These are phyloP conservation scores for Spinibarbus caldwelli DNA, from an alignment of 2,797 vertebrate genomes.

Conservation along the genomic window DNA sequence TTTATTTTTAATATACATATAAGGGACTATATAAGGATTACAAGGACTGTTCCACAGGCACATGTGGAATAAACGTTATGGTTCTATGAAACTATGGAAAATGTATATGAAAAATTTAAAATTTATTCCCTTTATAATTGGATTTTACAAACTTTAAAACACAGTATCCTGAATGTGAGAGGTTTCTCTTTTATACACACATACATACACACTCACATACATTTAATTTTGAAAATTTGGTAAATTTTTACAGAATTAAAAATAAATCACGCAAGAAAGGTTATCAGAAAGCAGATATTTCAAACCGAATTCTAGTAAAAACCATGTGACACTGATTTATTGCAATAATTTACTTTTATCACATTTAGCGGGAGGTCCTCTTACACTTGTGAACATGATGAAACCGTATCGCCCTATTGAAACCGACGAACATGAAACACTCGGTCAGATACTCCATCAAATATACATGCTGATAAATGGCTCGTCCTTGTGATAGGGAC, in stretches of 20 bases:
- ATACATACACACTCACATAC: too few species aligned
- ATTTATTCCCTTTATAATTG: too few species aligned
- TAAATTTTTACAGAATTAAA: not conserved
- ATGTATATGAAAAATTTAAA: too few species aligned
- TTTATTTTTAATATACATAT: too few species aligned
- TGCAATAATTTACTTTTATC: conserved; percentile 9
- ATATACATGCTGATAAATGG: conserved; percentile 44
- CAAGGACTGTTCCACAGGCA: too few species aligned
- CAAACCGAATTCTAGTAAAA: not conserved
- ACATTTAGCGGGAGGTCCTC: not conserved
- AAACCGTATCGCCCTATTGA: conserved; percentile 10
- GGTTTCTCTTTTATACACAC: too few species aligned
- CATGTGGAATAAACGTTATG: too few species aligned
- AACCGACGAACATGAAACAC: not conserved
- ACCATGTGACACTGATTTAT: not conserved
- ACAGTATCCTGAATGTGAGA: too few species aligned
- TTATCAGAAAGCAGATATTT: not conserved
- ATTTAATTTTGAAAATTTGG: not conserved
- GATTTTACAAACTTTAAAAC: too few species aligned
- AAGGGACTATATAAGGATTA: too few species aligned
- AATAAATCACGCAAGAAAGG: not conserved
- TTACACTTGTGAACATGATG: not conserved
- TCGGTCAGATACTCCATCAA: conserved; percentile 25
- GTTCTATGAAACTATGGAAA: too few species aligned
- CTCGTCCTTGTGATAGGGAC: conserved; percentile 23